Evolutionary conservation across 2,888 invertebrate genomes (phyloP), one percentile per base, ranked within the genome.

Genomic region (Ryuthela nishihirai): DNA sequence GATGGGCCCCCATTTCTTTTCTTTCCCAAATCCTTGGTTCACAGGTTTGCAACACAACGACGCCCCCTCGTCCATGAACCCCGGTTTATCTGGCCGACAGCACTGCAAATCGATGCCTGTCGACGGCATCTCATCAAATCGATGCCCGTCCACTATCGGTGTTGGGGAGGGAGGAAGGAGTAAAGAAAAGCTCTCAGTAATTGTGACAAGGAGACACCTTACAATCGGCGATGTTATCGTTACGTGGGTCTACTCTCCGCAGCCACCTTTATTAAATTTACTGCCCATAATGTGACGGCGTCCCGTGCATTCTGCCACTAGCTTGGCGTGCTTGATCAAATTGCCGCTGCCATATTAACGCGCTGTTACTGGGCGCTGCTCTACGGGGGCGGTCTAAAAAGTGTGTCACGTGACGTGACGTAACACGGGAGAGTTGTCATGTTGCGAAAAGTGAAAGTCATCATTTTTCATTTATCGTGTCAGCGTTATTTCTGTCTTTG

Each of bases 241-340:
- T n/a, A n/a, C n/a, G n/a, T n/a, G n/a, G n/a, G n/a, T n/a, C n/a
- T n/a, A n/a, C n/a, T n/a, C n/a, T n/a, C n/a, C n/a, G n/a, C n/a
- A n/a, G n/a, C n/a, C 21, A 46, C 41, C 46, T 46, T 53, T 54
- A 54, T 54, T 46, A 54, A 46, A 54, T 54, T 54, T 41, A 41
- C 40, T 34, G 39, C 40, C 24, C 46, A 49, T 35, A 46, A 46
- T 45, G 39, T 41, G 40, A 15, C 7, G 26, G 25, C 26, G 26
- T 54, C 41, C 35, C 20, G 21, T 29, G 29, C 34, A 41, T 20
- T 21, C 18, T 25, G n/a, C n/a, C n/a, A n/a, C n/a, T n/a, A n/a
- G n/a, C n/a, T n/a, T n/a, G n/a, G n/a, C n/a, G n/a, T n/a, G n/a
- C n/a, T n/a, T n/a, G n/a, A n/a, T n/a, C n/a, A n/a, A n/a, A n/a